A percentile compares a stretch with the other conserved stretches of the same genome.
phyloP scores from a whole-genome alignment of 2,888 invertebrate genomes.

The Netelia virgata region DNA sequence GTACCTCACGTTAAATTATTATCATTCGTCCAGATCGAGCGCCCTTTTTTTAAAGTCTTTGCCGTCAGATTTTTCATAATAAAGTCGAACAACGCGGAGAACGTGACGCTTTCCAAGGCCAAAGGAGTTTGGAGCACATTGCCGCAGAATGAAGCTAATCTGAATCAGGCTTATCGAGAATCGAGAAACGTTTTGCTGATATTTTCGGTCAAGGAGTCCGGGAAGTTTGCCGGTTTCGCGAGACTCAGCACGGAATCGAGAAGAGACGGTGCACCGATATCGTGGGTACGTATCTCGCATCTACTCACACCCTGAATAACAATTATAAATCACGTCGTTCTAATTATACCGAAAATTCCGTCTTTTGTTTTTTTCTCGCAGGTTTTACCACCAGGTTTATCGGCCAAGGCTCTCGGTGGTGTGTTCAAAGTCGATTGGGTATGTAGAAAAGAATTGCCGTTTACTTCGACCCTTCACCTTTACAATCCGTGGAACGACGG shows the following conservation, averaged over 20 bases:
- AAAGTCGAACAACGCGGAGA: constrained; percentile 99
- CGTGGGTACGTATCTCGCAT: constrained; percentile 89
- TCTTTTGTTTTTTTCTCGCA: constrained; percentile 45
- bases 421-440: constrained; percentile 99
- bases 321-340: neutral
- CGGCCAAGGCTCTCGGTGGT: constrained; percentile 96
- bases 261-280: constrained; percentile 94
- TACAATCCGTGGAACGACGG: constrained; percentile 99
- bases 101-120: constrained; percentile 96
- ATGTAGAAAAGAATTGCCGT: constrained; percentile 96
- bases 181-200: constrained; percentile 97
- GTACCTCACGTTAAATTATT: neutral
- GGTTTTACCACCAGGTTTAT: constrained; percentile 95
- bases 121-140: constrained; percentile 99
- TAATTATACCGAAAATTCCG: neutral
- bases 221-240: constrained; percentile 97
- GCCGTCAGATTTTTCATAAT: constrained; percentile 94
- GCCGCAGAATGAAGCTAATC: constrained; percentile 97
- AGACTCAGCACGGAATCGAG: constrained; percentile 95
- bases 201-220: constrained; percentile 99
- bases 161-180: constrained; percentile 97
- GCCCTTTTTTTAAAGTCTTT: constrained; percentile 73
- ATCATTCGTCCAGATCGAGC: constrained; percentile 46
- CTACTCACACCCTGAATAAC: neutral
- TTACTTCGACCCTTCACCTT: constrained; percentile 95